Evolutionary conservation across 1,140 invertebrate species (phyloP).

Genomic region (Calosoma granatense): DNA sequence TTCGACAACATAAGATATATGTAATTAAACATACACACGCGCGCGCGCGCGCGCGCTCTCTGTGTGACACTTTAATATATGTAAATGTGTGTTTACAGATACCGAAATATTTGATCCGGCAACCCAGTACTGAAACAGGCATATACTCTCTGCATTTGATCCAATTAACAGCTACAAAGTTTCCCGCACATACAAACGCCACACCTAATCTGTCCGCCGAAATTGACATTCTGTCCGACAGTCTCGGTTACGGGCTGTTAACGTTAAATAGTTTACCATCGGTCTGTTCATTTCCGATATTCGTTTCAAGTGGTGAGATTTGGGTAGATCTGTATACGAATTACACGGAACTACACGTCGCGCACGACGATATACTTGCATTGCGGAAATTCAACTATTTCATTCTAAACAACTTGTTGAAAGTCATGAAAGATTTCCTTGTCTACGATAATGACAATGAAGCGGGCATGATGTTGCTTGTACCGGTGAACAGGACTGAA

Average conservation of each 20-base stretch:
- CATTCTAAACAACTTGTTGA: slow-evolving; percentile 61
- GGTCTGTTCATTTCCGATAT: slow-evolving; percentile 72
- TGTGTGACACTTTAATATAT: no score
- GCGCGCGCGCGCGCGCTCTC: no score
- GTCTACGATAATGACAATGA: slow-evolving; percentile 49
- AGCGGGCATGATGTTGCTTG: slow-evolving; percentile 63
- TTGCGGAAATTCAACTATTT: slow-evolving; percentile 47
- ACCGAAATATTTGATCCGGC: slow-evolving; percentile 30
- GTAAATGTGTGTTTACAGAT: slow-evolving; percentile 28
- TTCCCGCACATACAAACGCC: no score
- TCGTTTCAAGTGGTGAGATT: slow-evolving; percentile 71
- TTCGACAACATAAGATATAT: slow-evolving; percentile 61
- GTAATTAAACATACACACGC: slow-evolving; percentile 36
- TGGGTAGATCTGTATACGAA: slow-evolving; percentile 48
- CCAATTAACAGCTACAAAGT: no score
- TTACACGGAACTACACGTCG: slow-evolving; percentile 39
- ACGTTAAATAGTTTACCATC: slow-evolving; percentile 44
- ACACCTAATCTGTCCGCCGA: no score
- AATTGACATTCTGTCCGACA: no score
- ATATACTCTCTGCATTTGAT: no score
- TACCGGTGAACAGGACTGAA: slow-evolving; percentile 44
- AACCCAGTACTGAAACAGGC: background rate
- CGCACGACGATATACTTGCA: slow-evolving; percentile 39
- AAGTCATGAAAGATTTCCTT: slow-evolving; percentile 68
- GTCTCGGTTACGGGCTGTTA: slow-evolving; percentile 45